These are phyloP conservation scores for Brevimyrus niger DNA, from an alignment of 2,113 vertebrate genomes.

Conservation along the genomic window DNA sequence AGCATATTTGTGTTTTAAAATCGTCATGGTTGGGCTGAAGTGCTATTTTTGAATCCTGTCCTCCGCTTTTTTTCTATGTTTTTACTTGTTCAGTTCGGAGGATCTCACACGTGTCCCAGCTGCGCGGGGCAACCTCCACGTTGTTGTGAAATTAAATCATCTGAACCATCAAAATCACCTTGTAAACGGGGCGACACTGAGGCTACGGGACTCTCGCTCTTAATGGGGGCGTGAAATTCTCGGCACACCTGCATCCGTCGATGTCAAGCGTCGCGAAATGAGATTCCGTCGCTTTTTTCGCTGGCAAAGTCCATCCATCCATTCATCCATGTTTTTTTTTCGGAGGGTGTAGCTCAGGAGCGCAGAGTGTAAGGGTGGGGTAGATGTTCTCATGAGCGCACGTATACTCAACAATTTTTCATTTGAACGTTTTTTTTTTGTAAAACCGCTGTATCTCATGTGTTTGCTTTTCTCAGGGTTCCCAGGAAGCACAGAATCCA, in stretches of 20 bases:
- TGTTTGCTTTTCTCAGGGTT: not conserved
- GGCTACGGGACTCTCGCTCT: not conserved
- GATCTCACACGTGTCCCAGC: not conserved
- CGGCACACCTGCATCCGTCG: not conserved
- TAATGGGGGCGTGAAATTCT: not conserved
- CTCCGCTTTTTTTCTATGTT: not conserved
- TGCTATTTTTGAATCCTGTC: not conserved
- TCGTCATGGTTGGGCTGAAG: not conserved
- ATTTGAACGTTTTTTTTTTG: not conserved
- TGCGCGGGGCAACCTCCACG: not conserved
- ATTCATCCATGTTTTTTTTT: not conserved
- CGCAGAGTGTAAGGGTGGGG: not conserved
- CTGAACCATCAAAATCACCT: not conserved
- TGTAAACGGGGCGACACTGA: not conserved
- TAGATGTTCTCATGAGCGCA: not conserved
- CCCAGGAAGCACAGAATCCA: not conserved
- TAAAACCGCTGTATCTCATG: not conserved
- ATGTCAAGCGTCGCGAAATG: not conserved
- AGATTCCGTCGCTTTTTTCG: not conserved
- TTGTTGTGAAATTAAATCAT: not conserved
- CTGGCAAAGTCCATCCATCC: not conserved
- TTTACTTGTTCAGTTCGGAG: not conserved
- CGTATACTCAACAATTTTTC: not conserved
- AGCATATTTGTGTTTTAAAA: not conserved
- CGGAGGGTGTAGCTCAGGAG: not conserved